Base-by-base conservation (phyloP, 2,888 invertebrate species). In the Netelia inedita region DNA sequence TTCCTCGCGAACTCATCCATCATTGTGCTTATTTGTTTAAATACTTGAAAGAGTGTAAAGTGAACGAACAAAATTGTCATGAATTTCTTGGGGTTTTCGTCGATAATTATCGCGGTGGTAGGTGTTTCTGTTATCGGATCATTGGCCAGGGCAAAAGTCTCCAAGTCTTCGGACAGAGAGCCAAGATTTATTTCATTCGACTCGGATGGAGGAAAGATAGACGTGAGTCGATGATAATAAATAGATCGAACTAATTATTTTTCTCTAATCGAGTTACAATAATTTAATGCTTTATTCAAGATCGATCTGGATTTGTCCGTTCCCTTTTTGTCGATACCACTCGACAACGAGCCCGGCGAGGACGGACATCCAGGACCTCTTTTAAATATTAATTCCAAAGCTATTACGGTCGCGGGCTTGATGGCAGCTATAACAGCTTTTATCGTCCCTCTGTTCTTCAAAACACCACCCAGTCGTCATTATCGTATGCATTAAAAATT, bases 281-380 rank as follows among this genome's bases (percentile, higher is more conserved):
- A 35, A 46, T 11, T 46, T 46, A 0, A 46, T 46, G 14, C 14
- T 46, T 46, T 46, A 46, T 46, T 46, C 14, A 46, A 97, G 97
- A 94, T 96, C 53, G 95, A 96, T 85, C 93, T 96, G 90, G 95
- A 96, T 55, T 95, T 97, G 85, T 94, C 95, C 0, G 95, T 96
- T 41, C 96, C 97, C 0, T 96, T 97, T 87, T 89, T 96, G 23
- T 94, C 95, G n/a, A 95, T 96, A 88, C 96, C 97, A 0, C 93
- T 96, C 5, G 95, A 95, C 87, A 95, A 94, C 85, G 94, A 95
- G 0, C 90, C 94, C 78, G 93, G 95, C 16, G 90, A 93, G 0
- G 93, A 94, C 0, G 90, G 93, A 82, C 93, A 93, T 1, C 59
- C 82, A 21, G 78, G 94, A 5, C 95, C 96, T 0, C 89, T 95